Conservation (phyloP, 2,113 vertebrate species). For the Tinamus guttatus region DNA sequence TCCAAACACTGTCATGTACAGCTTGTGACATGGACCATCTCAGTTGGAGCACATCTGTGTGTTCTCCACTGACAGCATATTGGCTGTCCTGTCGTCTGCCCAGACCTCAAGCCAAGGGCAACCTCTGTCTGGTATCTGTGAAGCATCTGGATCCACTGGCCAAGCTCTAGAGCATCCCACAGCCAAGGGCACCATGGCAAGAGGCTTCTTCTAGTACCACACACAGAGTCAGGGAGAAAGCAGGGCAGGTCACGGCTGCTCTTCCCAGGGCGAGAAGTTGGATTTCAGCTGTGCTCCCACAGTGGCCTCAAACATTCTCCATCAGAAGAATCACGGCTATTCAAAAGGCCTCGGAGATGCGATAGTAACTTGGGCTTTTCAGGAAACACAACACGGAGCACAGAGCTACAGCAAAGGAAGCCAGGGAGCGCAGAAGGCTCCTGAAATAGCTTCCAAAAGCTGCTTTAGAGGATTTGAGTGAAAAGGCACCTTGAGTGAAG, state of each 20-base stretch:
- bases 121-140: not conserved
- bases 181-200: not conserved
- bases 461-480: not conserved
- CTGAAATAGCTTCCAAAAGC: conserved; percentile 49
- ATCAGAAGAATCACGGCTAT: not conserved
- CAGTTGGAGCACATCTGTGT: rapidly evolving
- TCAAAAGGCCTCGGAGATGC: not conserved
- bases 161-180: not conserved
- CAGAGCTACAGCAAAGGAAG: not conserved
- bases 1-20: not conserved
- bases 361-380: not conserved
- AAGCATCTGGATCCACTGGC: not conserved
- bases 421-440: not conserved
- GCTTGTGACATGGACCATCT: not conserved
- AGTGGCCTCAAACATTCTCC: not conserved
- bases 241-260: not conserved
- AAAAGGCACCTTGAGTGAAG: conserved; percentile 62
- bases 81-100: rapidly evolving
- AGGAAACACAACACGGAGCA: not conserved
- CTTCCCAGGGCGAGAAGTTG: rapidly evolving
- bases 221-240: not conserved
- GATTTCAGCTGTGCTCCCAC: rapidly evolving
- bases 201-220: rapidly evolving
- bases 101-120: not conserved
- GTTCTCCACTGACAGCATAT: not conserved